Percentiles rank a stretch among this genome's conserved stretches.
Evolutionary conservation across 2,888 invertebrate species (phyloP).

Genomic region (Ariolimax columbianus): DNA sequence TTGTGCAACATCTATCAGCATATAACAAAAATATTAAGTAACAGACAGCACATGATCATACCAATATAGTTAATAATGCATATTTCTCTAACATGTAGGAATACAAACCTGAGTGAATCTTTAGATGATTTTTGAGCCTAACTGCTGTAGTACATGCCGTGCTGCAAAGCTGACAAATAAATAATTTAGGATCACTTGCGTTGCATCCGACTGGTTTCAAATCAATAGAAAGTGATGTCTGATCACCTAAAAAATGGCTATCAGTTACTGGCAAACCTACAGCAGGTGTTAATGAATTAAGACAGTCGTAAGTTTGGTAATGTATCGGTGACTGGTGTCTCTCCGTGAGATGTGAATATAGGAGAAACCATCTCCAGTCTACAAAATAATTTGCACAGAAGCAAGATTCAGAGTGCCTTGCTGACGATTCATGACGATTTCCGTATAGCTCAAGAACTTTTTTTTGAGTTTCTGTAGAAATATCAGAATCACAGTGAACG

Average conservation of each 20-base stretch:
- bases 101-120: background rate
- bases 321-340: too few species aligned
- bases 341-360: background rate
- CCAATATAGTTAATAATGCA: too few species aligned
- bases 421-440: background rate
- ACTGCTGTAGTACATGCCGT: background rate
- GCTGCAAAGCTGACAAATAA: background rate
- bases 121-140: background rate
- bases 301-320: background rate
- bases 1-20: too few species aligned
- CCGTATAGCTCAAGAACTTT: too few species aligned
- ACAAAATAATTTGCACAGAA: background rate
- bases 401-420: background rate
- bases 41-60: too few species aligned
- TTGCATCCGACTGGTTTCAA: too few species aligned
- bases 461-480: background rate
- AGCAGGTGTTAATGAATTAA: background rate
- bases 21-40: too few species aligned
- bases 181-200: background rate
- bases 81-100: too few species aligned
- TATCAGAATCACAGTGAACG: background rate
- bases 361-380: background rate
- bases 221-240: too few species aligned
- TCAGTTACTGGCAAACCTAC: background rate
- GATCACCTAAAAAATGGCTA: background rate